Evolutionary conservation across 2,113 vertebrate species (phyloP).

Genomic region (Centropus unirufus): DNA sequence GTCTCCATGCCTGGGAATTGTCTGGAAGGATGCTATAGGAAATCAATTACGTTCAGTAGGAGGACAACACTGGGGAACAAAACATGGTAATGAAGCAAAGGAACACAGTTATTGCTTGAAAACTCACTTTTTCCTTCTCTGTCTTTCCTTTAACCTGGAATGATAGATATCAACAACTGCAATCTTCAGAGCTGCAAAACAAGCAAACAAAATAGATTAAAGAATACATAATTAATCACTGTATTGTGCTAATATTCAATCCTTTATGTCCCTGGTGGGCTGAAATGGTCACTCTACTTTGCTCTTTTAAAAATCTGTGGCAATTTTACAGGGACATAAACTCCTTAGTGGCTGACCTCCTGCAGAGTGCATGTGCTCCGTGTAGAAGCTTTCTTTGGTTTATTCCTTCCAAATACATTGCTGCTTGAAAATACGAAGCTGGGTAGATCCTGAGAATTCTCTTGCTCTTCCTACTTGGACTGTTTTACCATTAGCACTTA

Average conservation of each 20-base stretch:
- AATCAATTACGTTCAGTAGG: background rate
- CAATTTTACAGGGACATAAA: background rate
- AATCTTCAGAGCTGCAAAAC: slow-evolving; percentile 90
- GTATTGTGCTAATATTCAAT: background rate
- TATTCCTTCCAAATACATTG: background rate
- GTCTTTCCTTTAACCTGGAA: slow-evolving; percentile 94
- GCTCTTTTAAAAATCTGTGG: background rate
- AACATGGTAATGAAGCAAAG: background rate
- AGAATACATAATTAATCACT: background rate
- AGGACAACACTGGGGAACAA: background rate
- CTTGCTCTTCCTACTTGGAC: background rate
- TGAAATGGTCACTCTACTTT: background rate
- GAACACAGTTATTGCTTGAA: background rate
- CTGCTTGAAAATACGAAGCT: background rate
- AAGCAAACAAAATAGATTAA: background rate
- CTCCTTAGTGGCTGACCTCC: background rate
- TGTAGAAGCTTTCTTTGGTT: background rate
- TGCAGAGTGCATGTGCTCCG: background rate
- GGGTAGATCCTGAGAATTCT: background rate
- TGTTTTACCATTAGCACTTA: background rate
- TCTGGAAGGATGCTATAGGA: background rate
- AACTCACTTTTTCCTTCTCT: slow-evolving; percentile 96
- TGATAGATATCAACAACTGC: slow-evolving; percentile 99
- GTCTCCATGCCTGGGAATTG: background rate
- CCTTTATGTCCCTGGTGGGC: background rate